Conservation (phyloP, 2,888 invertebrate species). For the Mimas tiliae region DNA sequence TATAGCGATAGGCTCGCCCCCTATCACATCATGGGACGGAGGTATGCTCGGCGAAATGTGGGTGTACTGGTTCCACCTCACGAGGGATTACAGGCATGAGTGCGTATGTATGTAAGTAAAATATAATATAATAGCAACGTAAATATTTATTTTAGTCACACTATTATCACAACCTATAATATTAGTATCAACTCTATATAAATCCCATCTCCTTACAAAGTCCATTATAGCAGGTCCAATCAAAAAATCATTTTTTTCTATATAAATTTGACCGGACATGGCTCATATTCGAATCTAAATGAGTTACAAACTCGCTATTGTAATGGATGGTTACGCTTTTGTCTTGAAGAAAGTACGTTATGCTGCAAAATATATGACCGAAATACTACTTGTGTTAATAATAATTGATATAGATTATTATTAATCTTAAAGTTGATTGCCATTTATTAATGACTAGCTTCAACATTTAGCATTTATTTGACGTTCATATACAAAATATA, state of each 20-base stretch:
- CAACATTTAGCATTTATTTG: neutral
- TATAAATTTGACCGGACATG: slow-evolving; percentile 79
- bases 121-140: too few species aligned
- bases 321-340: slow-evolving; percentile 45
- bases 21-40: too few species aligned
- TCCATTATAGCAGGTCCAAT: slow-evolving; percentile 78
- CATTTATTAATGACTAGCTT: neutral
- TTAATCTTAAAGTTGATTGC: neutral
- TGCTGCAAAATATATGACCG: slow-evolving; percentile 14
- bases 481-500: too few species aligned
- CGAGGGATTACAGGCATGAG: too few species aligned
- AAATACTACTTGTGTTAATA: neutral
- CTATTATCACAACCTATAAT: neutral
- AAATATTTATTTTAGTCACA: neutral
- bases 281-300: slow-evolving; percentile 73
- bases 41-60: too few species aligned
- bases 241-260: slow-evolving; percentile 84
- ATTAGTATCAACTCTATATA: slow-evolving; percentile 55
- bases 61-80: too few species aligned
- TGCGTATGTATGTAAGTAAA: too few species aligned
- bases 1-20: too few species aligned
- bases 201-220: slow-evolving; percentile 55
- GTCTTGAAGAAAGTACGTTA: slow-evolving; percentile 26
- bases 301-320: slow-evolving; percentile 67
- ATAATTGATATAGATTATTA: neutral